These are phyloP conservation scores for Sebastes wilsoni DNA, from an alignment of 2,797 vertebrate species.

Conservation along the genomic window DNA sequence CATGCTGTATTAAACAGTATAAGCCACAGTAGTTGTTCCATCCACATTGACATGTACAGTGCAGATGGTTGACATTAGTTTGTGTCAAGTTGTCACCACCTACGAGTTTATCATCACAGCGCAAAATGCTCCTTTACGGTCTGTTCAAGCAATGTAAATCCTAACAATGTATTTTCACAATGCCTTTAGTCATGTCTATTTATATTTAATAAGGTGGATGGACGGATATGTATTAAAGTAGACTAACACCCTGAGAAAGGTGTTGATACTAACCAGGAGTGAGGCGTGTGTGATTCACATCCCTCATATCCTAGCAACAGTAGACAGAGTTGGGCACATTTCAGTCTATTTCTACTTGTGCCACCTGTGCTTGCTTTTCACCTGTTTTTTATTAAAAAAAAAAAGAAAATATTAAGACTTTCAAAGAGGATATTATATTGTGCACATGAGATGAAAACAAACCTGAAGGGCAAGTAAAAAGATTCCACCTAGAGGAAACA, in stretches of 20 bases:
- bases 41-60: constrained; percentile 14
- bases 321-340: constrained; percentile 36
- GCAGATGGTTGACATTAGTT: constrained; percentile 34
- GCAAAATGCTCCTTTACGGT: background rate
- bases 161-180: constrained; percentile 9
- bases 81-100: constrained; percentile 57
- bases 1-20: background rate
- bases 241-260: constrained; percentile 40
- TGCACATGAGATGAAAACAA: background rate
- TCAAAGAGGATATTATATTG: background rate
- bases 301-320: constrained; percentile 77
- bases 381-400: constrained; percentile 1
- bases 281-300: constrained; percentile 67
- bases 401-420: background rate
- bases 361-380: constrained; percentile 51
- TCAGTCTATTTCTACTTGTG: constrained; percentile 52
- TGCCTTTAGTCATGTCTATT: constrained; percentile 18
- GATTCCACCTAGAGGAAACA: background rate
- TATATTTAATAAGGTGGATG: constrained; percentile 7
- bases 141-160: constrained; percentile 5
- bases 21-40: background rate
- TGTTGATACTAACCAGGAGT: constrained; percentile 64
- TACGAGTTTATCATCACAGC: constrained; percentile 27
- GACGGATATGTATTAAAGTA: constrained; percentile 20
- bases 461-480: background rate